A percentile compares a stretch with the other conserved stretches of the same genome.
These are phyloP conservation scores for Adineta ricciae DNA, from an alignment of 2,888 invertebrate genomes.

Conservation along the genomic window DNA sequence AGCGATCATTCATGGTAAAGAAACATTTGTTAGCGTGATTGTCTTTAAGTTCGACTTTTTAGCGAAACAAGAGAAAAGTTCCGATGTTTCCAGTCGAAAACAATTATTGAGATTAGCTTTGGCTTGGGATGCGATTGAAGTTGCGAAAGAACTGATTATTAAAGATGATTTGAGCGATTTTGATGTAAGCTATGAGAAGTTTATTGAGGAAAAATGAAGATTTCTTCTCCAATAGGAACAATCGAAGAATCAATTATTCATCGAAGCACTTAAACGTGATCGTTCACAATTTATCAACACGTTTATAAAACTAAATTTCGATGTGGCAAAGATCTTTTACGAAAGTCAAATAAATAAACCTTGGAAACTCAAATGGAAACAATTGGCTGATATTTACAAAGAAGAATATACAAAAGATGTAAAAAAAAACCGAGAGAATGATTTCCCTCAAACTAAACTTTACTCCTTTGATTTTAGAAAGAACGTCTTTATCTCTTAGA, in stretches of 20 bases:
- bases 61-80: background rate
- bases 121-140: background rate
- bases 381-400: background rate
- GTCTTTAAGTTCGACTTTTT: background rate
- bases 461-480: no score
- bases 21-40: no score
- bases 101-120: background rate
- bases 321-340: background rate
- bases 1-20: constrained; percentile 1
- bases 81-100: background rate
- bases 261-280: background rate
- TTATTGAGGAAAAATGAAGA: background rate
- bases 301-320: background rate
- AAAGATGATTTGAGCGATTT: background rate
- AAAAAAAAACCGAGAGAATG: background rate
- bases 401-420: background rate
- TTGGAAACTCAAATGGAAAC: background rate
- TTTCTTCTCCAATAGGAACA: background rate
- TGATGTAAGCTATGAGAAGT: background rate
- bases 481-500: background rate
- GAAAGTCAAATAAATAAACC: background rate
- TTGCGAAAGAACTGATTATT: background rate
- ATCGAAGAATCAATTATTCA: background rate
- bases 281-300: background rate
- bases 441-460: no score